phyloP scores from a whole-genome alignment of 2,888 invertebrate species.

The Tiliacea citrago region DNA sequence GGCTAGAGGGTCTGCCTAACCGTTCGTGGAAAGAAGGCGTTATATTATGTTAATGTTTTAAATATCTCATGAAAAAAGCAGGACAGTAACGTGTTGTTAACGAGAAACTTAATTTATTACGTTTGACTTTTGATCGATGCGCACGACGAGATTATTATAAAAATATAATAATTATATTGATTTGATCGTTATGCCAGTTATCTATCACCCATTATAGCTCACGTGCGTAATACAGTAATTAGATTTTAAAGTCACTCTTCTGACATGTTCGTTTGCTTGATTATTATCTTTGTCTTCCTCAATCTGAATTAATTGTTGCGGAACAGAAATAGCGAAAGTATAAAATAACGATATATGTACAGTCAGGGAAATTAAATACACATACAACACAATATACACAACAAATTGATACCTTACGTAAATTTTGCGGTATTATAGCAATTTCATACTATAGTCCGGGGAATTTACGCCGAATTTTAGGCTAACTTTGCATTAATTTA shows the following conservation, averaged over 20 bases:
- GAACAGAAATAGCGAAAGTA: background rate
- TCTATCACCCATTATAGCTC: constrained; percentile 17
- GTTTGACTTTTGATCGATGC: constrained; percentile 5
- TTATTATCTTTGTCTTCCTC: background rate
- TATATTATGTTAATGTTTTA: no score
- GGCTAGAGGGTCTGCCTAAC: no score
- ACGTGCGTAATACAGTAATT: background rate
- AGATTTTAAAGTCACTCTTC: background rate
- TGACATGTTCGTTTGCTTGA: background rate
- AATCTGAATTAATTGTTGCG: background rate
- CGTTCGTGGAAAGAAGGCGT: no score
- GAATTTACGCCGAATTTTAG: no score
- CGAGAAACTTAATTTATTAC: constrained; percentile 7
- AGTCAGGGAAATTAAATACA: background rate
- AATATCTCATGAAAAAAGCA: background rate
- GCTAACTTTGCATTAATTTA: no score
- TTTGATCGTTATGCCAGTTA: constrained; percentile 6
- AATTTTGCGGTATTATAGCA: background rate
- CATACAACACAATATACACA: no score
- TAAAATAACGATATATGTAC: background rate
- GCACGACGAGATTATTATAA: constrained; percentile 5
- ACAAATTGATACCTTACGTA: background rate
- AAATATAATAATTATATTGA: constrained; percentile 1
- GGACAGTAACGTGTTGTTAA: constrained; percentile 9
- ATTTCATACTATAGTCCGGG: background rate